Conservation (phyloP, 2,888 invertebrate genomes). For the Agapetus fuscipes region DNA sequence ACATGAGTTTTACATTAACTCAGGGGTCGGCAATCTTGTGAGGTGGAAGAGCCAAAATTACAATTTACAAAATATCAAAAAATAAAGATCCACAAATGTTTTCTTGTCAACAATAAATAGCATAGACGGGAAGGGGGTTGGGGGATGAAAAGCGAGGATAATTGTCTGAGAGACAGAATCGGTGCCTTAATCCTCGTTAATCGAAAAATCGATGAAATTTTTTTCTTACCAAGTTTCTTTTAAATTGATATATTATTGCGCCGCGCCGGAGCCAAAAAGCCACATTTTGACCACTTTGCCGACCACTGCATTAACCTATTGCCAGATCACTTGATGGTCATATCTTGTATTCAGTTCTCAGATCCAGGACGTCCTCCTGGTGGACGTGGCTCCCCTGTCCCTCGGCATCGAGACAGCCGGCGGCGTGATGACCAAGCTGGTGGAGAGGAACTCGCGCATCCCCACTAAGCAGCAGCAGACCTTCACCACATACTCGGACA, state of each 20-base stretch:
- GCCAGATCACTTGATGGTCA: not conserved
- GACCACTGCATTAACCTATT: not conserved
- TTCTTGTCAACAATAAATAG: too few species aligned
- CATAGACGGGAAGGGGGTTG: too few species aligned
- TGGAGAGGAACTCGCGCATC: constrained; percentile 73
- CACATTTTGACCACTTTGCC: not conserved
- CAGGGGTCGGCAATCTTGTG: not conserved
- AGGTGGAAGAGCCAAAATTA: not conserved
- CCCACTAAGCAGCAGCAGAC: constrained; percentile 70
- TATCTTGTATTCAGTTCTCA: constrained; percentile 40
- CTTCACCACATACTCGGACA: constrained; percentile 88
- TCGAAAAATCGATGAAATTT: too few species aligned
- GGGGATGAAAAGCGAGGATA: too few species aligned
- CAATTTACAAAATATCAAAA: too few species aligned
- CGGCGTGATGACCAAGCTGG: constrained; percentile 77
- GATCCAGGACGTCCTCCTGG: constrained; percentile 74
- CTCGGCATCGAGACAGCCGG: constrained; percentile 77
- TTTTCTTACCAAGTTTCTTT: too few species aligned
- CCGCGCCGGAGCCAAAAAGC: not conserved
- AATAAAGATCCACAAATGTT: too few species aligned
- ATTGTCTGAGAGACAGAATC: too few species aligned
- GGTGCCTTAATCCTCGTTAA: too few species aligned
- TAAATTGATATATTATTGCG: not conserved
- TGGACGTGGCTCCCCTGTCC: constrained; percentile 71
- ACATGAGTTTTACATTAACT: not conserved